phyloP scores from a whole-genome alignment of 2,888 invertebrate species.

The Lymantria monacha region DNA sequence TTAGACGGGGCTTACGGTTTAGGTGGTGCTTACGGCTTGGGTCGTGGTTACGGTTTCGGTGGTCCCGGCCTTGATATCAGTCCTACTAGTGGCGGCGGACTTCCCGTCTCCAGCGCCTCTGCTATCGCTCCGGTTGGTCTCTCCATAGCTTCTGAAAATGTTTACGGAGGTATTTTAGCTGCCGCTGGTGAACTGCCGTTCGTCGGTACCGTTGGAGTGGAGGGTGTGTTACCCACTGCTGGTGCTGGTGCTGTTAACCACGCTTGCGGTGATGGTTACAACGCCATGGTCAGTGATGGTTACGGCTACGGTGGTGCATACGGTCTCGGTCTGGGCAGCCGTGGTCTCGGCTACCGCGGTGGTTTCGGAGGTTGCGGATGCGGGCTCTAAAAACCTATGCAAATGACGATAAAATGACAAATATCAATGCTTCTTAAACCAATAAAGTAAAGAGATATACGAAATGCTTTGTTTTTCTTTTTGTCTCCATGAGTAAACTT shows the following conservation, averaged over 20 bases:
- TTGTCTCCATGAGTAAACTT: too few species aligned
- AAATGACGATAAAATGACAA: too few species aligned
- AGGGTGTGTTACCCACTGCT: constrained; percentile 14
- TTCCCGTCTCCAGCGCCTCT: constrained; percentile 38
- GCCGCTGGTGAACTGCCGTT: constrained; percentile 20
- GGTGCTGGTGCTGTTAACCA: constrained; percentile 20
- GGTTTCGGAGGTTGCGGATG: not conserved
- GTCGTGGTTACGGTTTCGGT: not conserved
- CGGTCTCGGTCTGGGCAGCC: constrained; percentile 3
- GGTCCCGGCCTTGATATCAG: not conserved
- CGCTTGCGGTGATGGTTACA: constrained; percentile 15
- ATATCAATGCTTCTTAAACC: too few species aligned
- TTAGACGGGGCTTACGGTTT: not conserved
- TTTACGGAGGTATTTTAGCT: constrained; percentile 12
- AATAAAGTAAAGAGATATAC: too few species aligned
- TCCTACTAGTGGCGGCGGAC: constrained; percentile 27
- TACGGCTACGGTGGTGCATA: constrained; percentile 15
- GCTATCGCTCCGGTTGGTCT: constrained; percentile 38
- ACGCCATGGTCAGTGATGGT: constrained; percentile 8
- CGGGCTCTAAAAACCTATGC: not conserved
- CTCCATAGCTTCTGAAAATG: constrained; percentile 36
- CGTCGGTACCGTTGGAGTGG: constrained; percentile 23
- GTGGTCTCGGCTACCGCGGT: not conserved
- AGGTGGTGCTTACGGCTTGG: not conserved
- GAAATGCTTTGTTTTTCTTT: too few species aligned